A percentile compares a stretch with the other conserved stretches of the same genome.
Conservation (phyloP, 2,113 vertebrate genomes). For the Muntiacus reevesi region DNA sequence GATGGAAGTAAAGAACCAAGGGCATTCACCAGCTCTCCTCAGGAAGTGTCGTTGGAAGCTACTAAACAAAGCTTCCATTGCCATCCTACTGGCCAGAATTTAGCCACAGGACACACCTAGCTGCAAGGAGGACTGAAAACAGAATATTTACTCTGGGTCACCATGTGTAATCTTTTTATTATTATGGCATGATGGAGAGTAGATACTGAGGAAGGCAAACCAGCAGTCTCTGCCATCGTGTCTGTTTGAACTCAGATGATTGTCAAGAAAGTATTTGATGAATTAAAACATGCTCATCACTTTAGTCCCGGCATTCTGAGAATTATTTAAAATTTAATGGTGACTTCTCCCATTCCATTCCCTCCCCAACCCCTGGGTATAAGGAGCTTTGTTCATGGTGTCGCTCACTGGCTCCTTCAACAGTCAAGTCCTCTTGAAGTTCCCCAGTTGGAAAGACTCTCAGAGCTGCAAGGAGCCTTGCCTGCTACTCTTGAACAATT, state of each 20-base stretch:
- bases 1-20: not conserved
- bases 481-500: not conserved
- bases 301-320: not conserved
- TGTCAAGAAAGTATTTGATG: not conserved
- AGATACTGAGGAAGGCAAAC: accelerated
- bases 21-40: too few species aligned
- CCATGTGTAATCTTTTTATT: not conserved
- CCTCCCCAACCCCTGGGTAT: not conserved
- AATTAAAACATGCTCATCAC: not conserved
- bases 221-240: accelerated
- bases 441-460: not conserved
- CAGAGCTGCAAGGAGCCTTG: not conserved
- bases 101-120: not conserved
- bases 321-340: not conserved
- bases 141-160: not conserved
- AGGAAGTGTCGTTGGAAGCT: not conserved
- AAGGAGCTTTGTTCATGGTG: not conserved
- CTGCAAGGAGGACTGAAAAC: not conserved
- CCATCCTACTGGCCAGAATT: not conserved
- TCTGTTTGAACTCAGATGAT: not conserved
- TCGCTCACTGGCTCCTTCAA: not conserved
- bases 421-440: accelerated
- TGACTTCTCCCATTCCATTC: not conserved
- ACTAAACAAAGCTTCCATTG: not conserved
- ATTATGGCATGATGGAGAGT: too few species aligned